These are phyloP conservation scores for Panagrolaimus sp. DNA, from an alignment of 1,140 invertebrate species.

Conservation along the genomic window DNA sequence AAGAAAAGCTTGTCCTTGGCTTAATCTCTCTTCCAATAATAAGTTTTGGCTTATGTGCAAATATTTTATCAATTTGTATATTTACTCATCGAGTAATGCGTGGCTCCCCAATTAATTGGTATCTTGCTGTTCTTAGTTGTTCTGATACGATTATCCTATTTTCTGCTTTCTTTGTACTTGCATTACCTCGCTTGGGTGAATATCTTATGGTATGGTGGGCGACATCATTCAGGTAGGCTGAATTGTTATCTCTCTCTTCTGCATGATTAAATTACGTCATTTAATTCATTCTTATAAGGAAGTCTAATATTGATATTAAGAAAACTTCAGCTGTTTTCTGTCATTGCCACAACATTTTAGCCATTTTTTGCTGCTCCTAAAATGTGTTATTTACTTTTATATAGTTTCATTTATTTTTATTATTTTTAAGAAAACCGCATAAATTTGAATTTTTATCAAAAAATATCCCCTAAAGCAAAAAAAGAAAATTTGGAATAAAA, in stretches of 20 bases:
- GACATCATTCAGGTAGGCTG: conserved; percentile 32
- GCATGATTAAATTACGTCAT: not conserved
- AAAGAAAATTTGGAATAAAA: too few relatives aligned
- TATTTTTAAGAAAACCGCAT: too few relatives aligned
- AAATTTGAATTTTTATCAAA: too few relatives aligned
- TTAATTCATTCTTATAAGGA: not conserved
- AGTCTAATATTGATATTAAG: too few relatives aligned
- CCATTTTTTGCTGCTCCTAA: not conserved
- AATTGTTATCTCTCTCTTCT: not conserved
- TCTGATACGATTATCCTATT: conserved; percentile 40
- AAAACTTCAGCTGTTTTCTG: not conserved
- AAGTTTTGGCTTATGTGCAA: conserved; percentile 24
- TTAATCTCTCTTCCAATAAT: conserved; percentile 18
- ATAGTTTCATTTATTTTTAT: too few relatives aligned
- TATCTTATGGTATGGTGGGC: conserved; percentile 32
- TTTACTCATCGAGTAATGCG: conserved; percentile 29
- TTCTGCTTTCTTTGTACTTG: conserved; percentile 47
- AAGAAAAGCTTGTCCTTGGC: conserved; percentile 25
- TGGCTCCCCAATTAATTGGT: conserved; percentile 24
- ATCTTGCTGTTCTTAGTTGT: conserved; percentile 24
- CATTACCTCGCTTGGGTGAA: conserved; percentile 44
- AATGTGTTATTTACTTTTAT: too few relatives aligned
- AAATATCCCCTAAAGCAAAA: too few relatives aligned
- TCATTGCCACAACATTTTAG: not conserved
- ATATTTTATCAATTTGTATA: conserved; percentile 25